phyloP scores from a whole-genome alignment of 2,113 vertebrate genomes.

The Ellobius talpinus region DNA sequence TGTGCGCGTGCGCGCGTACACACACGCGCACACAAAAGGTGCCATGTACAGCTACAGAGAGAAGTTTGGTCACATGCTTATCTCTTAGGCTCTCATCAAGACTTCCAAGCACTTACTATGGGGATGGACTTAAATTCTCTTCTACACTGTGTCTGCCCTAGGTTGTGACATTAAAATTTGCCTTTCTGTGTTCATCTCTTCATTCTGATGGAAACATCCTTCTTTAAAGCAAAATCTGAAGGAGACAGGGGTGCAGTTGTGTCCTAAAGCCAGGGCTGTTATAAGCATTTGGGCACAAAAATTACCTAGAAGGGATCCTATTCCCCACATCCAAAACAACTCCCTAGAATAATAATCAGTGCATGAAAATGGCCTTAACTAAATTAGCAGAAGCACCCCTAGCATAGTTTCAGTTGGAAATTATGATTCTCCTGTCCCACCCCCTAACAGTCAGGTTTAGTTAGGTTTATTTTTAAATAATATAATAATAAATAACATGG shows the following conservation, averaged over 20 bases:
- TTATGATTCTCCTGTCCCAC: not conserved
- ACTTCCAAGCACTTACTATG: not conserved
- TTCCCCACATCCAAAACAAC: not conserved
- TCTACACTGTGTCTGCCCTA: not conserved
- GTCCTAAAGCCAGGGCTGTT: not conserved
- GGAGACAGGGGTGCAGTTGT: not conserved
- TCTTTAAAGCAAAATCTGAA: not conserved
- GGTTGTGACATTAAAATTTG: not conserved
- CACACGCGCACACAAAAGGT: rapidly evolving
- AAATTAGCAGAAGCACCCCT: not conserved
- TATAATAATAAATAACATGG: not conserved
- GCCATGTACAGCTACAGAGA: not conserved
- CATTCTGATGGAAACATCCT: not conserved
- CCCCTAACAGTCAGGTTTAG: not conserved
- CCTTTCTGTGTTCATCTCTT: not conserved
- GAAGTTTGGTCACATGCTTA: not conserved
- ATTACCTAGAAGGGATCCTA: not conserved
- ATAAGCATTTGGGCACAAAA: not conserved
- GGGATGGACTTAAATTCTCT: not conserved
- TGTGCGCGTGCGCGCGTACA: not conserved
- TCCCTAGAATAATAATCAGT: not conserved
- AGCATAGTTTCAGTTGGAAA: not conserved
- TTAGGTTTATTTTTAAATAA: not conserved
- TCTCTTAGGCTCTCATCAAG: not conserved
- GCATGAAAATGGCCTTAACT: not conserved